Evolutionary conservation across 2,113 vertebrate genomes (phyloP), one percentile per base, ranked within the genome.

Genomic region (Morone chrysops): DNA sequence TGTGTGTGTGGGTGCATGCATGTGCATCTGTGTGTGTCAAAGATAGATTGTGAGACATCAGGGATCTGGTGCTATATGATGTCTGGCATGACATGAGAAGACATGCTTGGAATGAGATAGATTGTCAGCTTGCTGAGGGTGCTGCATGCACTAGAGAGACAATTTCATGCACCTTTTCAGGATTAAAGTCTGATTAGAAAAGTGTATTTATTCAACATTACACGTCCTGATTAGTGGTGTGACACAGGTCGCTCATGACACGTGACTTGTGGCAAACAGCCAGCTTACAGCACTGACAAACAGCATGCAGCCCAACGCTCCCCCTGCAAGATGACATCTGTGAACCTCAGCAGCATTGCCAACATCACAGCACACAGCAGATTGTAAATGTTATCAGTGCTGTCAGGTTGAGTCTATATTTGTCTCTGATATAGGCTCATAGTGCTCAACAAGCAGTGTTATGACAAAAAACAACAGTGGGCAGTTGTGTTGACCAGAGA

Each of bases 391-490:
- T 89, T 93, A 93, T 92, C 92, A 70, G 86, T 77, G 85, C 88
- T 92, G 91, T 92, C 94, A 90, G 86, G 81, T 92, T 85, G 78
- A 63, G 88, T 87, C 92, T 93, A 94, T 92, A 94, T 92, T 92
- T 90, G 90, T 85, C 89, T 85, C 89, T 85, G 84, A 90, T 88
- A 78, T 78, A 72, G 45, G 62, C 90, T 78, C 71, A 75, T 63
- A 25, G 38, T 22, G 88, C 82, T 91, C 67, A 36, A 59, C 84
- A 81, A 89, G 87, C 86, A 53, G 50, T 43, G 68, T 87, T 78
- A 85, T 48, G 66, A 45, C 67, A 16, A 80, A 63, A 87, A 85
- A 83, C 54, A 76, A 76, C 80, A 81, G 48, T 18, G 41, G 77
- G 50, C 70, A 63, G 72, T 78, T 68, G 80, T 80, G 51, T 82